Evolutionary conservation across 2,797 vertebrate genomes (phyloP), one percentile per base, ranked within the genome.

Genomic region (Aldrovandia affinis): DNA sequence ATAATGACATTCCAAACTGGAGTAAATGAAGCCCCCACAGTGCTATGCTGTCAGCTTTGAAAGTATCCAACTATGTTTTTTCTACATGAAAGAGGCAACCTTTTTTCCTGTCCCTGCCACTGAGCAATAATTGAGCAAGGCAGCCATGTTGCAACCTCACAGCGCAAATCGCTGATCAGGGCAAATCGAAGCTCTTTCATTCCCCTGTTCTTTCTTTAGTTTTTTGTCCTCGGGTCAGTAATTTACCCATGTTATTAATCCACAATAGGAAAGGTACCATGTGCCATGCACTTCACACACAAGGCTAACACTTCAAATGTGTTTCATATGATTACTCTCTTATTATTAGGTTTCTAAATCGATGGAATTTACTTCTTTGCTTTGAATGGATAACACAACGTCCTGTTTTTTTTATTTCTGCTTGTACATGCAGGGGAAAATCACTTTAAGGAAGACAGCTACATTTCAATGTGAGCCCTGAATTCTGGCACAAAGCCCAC

Each of bases 11-110:
- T 93, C 92, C 87, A 92, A 93, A 92, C 63, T 2, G 92, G 93
- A 95, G 93, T 92, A 95, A 94, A 95, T 92, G 94, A 96, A 95
- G 93, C 92, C 93, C 94, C 93, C 92, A 92, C 94, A 95, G 93
- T 95, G 93, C 88, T 93, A 92, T 93, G 94, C 92, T 94, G 94
- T 94, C 95, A 95, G 95, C 91, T 95, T 92, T 93, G 92, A 94
- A 95, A 95, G 93, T 95, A 95, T 96, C 94, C 95, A 96, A 95
- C 94, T 95, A 94, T 44, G 82, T 93, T 94, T 83, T 54, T 86
- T 91, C 94, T 93, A 95, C 93, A 94, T 91, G 92, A 94, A 91
- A 91, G 88, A 93, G 91, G 92, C 83, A 82, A 90, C 83, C 50
- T 86, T 92, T 93, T 92, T 87, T 92, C 90, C 90, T 93, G 90